Evolutionary conservation across 2,113 vertebrate genomes (phyloP).

Genomic region (Helogale parvula): DNA sequence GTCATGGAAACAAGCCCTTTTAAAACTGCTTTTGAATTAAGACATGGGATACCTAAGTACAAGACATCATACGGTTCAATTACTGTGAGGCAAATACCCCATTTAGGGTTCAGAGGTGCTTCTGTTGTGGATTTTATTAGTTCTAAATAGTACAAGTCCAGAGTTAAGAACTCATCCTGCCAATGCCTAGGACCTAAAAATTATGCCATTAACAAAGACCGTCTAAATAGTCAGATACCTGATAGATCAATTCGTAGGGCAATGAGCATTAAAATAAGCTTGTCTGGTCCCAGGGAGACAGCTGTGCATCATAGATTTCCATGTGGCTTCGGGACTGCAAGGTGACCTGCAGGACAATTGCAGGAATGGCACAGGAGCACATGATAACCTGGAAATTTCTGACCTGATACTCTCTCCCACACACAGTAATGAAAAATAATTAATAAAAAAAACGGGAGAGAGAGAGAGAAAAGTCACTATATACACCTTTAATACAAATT

Average conservation of each 20-base stretch:
- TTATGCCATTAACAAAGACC: neutral
- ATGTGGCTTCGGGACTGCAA: neutral
- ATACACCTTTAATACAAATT: neutral
- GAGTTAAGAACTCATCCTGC: neutral
- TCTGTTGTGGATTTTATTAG: conserved; percentile 2
- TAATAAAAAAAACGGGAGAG: too few relatives aligned
- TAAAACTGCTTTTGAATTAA: conserved; percentile 60
- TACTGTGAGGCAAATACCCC: neutral
- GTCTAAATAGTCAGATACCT: neutral
- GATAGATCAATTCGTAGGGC: neutral
- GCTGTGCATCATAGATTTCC: neutral
- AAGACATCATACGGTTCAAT: conserved; percentile 30
- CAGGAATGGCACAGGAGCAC: accelerated
- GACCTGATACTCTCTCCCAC: neutral
- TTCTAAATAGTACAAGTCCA: neutral
- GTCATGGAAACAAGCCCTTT: conserved; percentile 67
- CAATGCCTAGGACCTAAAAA: neutral
- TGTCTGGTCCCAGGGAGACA: neutral
- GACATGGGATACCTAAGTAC: neutral
- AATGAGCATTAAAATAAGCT: neutral
- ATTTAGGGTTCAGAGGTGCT: neutral
- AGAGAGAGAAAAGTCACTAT: neutral
- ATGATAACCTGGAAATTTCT: neutral
- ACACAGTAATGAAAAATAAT: neutral
- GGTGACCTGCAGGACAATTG: neutral